Evolutionary conservation across 2,797 vertebrate species (phyloP).

Genomic region (Apodemus agrarius): DNA sequence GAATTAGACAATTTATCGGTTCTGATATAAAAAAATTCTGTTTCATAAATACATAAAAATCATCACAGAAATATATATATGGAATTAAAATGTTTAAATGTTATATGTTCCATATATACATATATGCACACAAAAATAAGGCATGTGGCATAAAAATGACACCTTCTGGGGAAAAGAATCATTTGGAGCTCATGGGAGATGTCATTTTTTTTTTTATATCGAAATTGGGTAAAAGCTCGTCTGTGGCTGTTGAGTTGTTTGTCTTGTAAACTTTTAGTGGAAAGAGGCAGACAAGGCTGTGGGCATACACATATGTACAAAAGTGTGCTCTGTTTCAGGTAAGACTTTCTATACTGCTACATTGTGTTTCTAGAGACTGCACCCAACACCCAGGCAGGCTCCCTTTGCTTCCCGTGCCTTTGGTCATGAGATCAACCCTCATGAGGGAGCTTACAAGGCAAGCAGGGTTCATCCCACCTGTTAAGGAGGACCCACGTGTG

Average conservation of each 20-base stretch:
- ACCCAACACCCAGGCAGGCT: constrained; percentile 23
- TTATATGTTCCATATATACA: not conserved
- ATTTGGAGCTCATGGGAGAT: not conserved
- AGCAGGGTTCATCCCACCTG: not conserved
- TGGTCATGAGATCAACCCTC: not conserved
- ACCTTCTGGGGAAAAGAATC: not conserved
- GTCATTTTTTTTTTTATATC: not conserved
- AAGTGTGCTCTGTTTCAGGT: constrained; percentile 46
- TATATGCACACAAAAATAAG: not conserved
- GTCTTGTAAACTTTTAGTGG: not conserved
- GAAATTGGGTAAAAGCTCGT: not conserved
- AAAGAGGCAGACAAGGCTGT: not conserved
- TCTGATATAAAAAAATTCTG: not conserved
- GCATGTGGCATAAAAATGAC: not conserved
- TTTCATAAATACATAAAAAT: not conserved
- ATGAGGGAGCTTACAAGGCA: constrained; percentile 73
- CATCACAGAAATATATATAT: not conserved
- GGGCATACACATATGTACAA: not conserved
- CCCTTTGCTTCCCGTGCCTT: not conserved
- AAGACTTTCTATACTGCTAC: constrained; percentile 38
- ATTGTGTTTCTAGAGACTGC: constrained; percentile 36
- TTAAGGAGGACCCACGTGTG: not conserved
- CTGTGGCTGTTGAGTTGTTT: not conserved
- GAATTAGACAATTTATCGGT: not conserved
- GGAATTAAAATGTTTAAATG: not conserved